Percentiles rank a stretch among this genome's conserved stretches.
Evolutionary conservation across 2,888 invertebrate species (phyloP).

Genomic region (Zootermopsis nevadensis): DNA sequence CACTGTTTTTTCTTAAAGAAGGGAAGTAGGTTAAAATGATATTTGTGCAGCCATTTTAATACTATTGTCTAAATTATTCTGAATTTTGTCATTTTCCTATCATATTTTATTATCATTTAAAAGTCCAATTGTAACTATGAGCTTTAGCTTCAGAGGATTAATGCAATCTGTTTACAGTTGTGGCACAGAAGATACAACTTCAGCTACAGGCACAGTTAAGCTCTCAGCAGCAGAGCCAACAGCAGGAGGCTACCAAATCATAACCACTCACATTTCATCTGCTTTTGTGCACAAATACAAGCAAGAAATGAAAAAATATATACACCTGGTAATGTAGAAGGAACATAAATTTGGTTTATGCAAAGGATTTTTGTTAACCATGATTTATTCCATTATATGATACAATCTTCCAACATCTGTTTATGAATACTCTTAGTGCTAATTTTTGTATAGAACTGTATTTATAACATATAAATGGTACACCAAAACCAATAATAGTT

Average conservation of each 20-base stretch:
- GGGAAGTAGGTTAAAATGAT: too few species aligned
- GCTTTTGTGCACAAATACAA: neutral
- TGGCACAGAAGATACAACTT: slow-evolving; percentile 74
- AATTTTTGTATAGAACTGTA: neutral
- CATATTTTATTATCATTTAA: too few species aligned
- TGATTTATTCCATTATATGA: neutral
- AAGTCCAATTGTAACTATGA: too few species aligned
- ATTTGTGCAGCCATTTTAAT: too few species aligned
- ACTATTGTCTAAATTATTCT: too few species aligned
- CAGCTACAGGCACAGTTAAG: slow-evolving; percentile 70
- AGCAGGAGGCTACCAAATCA: slow-evolving; percentile 53
- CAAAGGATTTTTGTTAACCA: neutral
- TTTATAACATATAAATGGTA: neutral
- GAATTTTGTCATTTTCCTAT: too few species aligned
- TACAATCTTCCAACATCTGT: neutral
- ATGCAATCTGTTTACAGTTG: slow-evolving; percentile 66
- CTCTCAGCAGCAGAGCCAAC: slow-evolving; percentile 56
- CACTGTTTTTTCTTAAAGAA: too few species aligned
- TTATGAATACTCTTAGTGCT: neutral
- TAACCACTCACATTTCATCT: slow-evolving; percentile 15
- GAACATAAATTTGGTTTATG: neutral
- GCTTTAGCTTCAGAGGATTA: too few species aligned
- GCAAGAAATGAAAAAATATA: neutral
- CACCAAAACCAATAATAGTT: neutral
- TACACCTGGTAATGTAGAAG: neutral